A percentile compares a stretch with the other conserved stretches of the same genome.
These are phyloP conservation scores for Laodelphax striatellus DNA, from an alignment of 1,140 invertebrate genomes.

Conservation along the genomic window DNA sequence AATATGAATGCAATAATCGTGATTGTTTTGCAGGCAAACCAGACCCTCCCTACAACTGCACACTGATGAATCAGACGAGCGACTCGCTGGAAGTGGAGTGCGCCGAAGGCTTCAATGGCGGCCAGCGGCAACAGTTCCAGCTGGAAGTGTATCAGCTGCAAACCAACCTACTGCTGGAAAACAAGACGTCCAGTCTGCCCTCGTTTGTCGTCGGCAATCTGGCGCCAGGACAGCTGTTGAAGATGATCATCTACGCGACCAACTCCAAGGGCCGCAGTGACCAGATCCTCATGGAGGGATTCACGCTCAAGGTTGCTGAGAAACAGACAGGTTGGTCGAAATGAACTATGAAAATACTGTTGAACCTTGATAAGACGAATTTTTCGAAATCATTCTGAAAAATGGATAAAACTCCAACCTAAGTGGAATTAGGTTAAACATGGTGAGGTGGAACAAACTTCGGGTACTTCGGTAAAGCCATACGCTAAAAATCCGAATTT, in stretches of 20 bases:
- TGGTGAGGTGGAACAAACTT: too few species aligned
- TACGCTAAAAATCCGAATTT: too few species aligned
- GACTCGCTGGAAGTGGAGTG: conserved; percentile 66
- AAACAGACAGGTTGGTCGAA: conserved; percentile 61
- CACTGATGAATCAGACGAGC: conserved; percentile 65
- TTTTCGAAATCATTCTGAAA: too few species aligned
- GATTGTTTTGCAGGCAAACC: conserved; percentile 42
- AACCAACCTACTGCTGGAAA: conserved; percentile 47
- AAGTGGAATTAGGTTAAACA: too few species aligned
- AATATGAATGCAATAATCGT: too few species aligned
- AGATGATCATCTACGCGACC: conserved; percentile 61
- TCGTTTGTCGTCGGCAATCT: conserved; percentile 54
- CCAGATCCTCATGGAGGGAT: conserved; percentile 42
- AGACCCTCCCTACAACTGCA: conserved; percentile 68
- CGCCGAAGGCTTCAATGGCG: conserved; percentile 68
- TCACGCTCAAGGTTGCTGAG: conserved; percentile 60
- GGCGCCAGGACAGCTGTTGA: conserved; percentile 51
- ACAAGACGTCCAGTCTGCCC: conserved; percentile 53
- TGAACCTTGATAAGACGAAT: too few species aligned
- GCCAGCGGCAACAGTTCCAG: conserved; percentile 54
- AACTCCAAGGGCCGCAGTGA: conserved; percentile 79
- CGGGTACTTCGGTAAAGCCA: too few species aligned
- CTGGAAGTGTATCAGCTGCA: conserved; percentile 61
- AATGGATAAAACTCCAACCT: too few species aligned
- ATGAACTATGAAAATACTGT: too few species aligned